phyloP scores from a whole-genome alignment of 2,888 invertebrate species.

The Eupithecia exiguata region DNA sequence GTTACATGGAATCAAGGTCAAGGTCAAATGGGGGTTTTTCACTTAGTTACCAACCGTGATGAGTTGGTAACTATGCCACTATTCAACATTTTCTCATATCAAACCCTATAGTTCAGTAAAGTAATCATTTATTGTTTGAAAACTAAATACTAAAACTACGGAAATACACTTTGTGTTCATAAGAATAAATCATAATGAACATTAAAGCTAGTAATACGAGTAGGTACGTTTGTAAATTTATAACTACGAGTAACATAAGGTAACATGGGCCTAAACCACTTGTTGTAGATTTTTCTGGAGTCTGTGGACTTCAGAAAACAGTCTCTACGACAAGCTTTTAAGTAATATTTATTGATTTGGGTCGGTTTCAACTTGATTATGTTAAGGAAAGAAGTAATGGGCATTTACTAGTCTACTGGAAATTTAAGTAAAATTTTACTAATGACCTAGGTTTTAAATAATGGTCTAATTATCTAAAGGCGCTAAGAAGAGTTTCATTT shows the following conservation, averaged over 20 bases:
- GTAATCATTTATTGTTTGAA: too few species aligned
- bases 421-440: slow-evolving; percentile 16
- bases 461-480: slow-evolving; percentile 19
- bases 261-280: background rate
- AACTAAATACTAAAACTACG: too few species aligned
- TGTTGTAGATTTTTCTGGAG: background rate
- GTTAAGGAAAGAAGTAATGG: background rate
- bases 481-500: slow-evolving; percentile 11
- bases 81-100: too few species aligned
- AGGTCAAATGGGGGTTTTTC: background rate
- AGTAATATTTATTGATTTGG: background rate
- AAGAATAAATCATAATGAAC: too few species aligned
- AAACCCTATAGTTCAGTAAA: background rate
- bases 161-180: too few species aligned
- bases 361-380: background rate
- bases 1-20: background rate
- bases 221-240: too few species aligned
- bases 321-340: background rate
- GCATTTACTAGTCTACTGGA: background rate
- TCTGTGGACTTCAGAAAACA: too few species aligned
- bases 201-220: too few species aligned
- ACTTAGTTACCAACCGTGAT: background rate
- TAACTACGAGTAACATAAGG: too few species aligned
- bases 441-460: slow-evolving; percentile 22
- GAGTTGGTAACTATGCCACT: too few species aligned